A percentile compares a stretch with the other conserved stretches of the same genome.
Conservation (phyloP, 2,888 invertebrate species). For the Odontothrips loti region DNA sequence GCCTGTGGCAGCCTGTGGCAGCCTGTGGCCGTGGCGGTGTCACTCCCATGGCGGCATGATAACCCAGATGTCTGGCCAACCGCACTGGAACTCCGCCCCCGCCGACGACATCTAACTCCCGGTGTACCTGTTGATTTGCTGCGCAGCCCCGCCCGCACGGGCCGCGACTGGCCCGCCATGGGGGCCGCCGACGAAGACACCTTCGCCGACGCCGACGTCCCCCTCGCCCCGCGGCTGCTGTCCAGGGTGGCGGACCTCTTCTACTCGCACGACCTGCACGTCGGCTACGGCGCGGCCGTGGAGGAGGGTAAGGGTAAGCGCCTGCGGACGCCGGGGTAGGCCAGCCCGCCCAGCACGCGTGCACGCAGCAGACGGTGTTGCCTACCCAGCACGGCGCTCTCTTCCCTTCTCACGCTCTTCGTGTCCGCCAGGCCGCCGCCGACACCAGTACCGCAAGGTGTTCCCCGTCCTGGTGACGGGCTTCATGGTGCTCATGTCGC, state of each 20-base stretch:
- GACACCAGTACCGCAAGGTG: conserved; percentile 55
- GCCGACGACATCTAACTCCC: too few relatives aligned
- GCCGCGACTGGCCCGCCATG: neutral
- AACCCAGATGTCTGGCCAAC: too few relatives aligned
- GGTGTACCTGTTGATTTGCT: too few relatives aligned
- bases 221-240: neutral
- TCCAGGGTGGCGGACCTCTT: neutral
- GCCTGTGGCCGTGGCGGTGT: too few relatives aligned
- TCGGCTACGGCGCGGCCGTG: conserved; percentile 1
- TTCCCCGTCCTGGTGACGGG: conserved; percentile 77
- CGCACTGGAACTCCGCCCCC: too few relatives aligned
- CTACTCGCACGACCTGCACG: neutral
- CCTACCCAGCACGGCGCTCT: too few relatives aligned
- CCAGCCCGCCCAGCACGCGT: neutral
- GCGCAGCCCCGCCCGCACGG: neutral
- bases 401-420: too few relatives aligned
- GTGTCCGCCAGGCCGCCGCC: conserved; percentile 50
- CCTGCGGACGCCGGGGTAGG: neutral
- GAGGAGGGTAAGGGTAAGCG: neutral
- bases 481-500: conserved; percentile 68
- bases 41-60: too few relatives aligned
- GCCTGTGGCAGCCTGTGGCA: too few relatives aligned
- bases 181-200: neutral
- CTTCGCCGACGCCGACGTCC: neutral
- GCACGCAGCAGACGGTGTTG: too few relatives aligned